Base-by-base conservation (phyloP, 2,797 vertebrate genomes). In the Nannoperca obscura region DNA sequence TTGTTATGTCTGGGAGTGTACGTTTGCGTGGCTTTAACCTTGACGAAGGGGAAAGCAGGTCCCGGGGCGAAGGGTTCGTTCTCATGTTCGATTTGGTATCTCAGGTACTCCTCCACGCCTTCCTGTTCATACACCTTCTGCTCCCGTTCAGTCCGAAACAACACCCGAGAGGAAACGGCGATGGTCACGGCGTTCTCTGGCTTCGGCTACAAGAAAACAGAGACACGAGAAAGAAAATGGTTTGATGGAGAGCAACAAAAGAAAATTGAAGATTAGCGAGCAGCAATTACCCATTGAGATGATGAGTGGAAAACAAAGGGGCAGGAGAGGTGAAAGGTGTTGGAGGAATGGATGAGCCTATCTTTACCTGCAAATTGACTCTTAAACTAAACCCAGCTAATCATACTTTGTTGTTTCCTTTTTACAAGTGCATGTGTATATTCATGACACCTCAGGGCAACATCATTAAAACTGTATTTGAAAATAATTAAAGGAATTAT, bases 111-210 rank as follows among this genome's bases (percentile, higher is more conserved):
- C 88, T 99, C 98, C 49, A 99, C 95, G 0, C 98, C 98, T 66
- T 96, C 88, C 90, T 98, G 96, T 0, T 88, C 92, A 76, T 95
- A 99, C 80, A 99, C 96, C 87, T 92, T 95, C 94, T 98, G 96
- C 86, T 99, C 98, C 65, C 94, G 95, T 20, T 98, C 98, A 63
- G 98, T 99, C 63, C 97, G 96, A 87, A 99, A 99, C 66, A 99
- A 91, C 6, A 99, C 98, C 9, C 97, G 94, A 0, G 98, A 97
- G 0, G 98, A 99, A 55, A 99, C 97, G 0, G 98, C 98, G 0
- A 99, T 91, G 40, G 98, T 99, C 84, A 99, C 97, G 0, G 98
- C 98, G 0, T 99, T 97, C 90, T 98, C 96, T 0, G 98, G 98
- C 68, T 97, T 99, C 0, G 98, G 98, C 98, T 99, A 93, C 0